Base-by-base conservation (phyloP, 2,797 vertebrate genomes). In the Paramormyrops hopkinsi region DNA sequence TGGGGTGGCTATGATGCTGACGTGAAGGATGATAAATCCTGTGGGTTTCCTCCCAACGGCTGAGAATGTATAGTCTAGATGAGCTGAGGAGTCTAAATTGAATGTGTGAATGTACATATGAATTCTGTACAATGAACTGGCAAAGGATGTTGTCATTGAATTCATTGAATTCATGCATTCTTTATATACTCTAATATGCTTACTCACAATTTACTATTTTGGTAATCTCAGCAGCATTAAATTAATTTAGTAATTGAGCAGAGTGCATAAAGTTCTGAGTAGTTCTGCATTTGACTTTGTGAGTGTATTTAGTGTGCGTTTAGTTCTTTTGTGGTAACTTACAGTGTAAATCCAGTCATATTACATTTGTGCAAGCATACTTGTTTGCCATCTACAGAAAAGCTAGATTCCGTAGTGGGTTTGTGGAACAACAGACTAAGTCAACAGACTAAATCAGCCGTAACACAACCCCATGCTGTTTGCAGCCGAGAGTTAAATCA, bases 301-400 rank as follows among this genome's bases (percentile, higher is more conserved):
- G 41, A 50, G 46, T 46, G 17, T 41, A 46, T n/a, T 82, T 82
- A n/a, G 46, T 51, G 9, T 48, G 50, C 2, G 4, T 54, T 86
- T 17, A 86, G 84, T n/a, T 56, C 14, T 84, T 46, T 48, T 84
- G 44, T 84, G 17, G 82, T 22, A 22, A 22, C 41, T n/a, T 83
- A 22, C n/a, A 22, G 8, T 50, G 44, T 84, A 11, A 84, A 50
- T n/a, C 2, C 37, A 44, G 73, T 11, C 46, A 25, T 50, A 50
- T 84, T 84, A 84, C 22, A 84, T 25, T n/a, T 84, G 29, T 6
- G 84, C 84, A 53, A 54, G 29, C 84, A 54, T 86, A 53, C 51
- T 54, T 29, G 84, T 86, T 86, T 48, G 51, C 37, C 29, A 54
- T 14, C 25, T 86, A 86, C 84, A 86, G 84, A 86, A 86, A 86